Evolutionary conservation across 2,113 vertebrate species (phyloP).

Genomic region (Perca schrenkii): DNA sequence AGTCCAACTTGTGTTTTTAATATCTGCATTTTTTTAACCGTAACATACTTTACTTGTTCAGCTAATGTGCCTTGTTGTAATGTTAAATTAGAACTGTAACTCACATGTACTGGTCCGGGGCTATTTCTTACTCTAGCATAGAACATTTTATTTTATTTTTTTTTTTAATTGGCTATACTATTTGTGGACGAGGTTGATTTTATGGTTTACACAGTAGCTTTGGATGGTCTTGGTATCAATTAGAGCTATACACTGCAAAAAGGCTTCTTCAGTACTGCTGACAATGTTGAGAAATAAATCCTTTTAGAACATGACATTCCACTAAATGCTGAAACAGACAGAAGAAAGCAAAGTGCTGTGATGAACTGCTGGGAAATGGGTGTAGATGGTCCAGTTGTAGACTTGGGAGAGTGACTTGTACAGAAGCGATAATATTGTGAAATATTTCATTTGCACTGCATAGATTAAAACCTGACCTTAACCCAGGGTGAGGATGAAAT

Average conservation of each 20-base stretch:
- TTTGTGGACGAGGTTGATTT: slow-evolving; percentile 35
- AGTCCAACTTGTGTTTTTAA: slow-evolving; percentile 42
- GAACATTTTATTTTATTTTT: slow-evolving; percentile 1
- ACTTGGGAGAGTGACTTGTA: slow-evolving; percentile 56
- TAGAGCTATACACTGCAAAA: slow-evolving; percentile 23
- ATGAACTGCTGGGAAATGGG: slow-evolving; percentile 21
- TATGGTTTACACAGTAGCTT: slow-evolving; percentile 36
- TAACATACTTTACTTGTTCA: slow-evolving; percentile 24
- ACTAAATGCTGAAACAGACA: slow-evolving; percentile 32
- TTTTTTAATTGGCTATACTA: slow-evolving; percentile 36
- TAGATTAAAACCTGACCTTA: slow-evolving; percentile 40
- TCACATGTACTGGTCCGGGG: background rate
- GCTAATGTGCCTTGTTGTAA: slow-evolving; percentile 35
- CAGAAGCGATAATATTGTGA: slow-evolving; percentile 63
- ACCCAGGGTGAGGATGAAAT: slow-evolving; percentile 16
- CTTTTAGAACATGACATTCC: slow-evolving; percentile 68
- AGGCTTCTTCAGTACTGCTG: slow-evolving; percentile 36
- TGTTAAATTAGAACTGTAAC: slow-evolving; percentile 23
- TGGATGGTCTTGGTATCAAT: background rate
- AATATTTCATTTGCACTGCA: slow-evolving; percentile 74
- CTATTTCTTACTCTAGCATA: slow-evolving; percentile 24
- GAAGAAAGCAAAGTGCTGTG: slow-evolving; percentile 16
- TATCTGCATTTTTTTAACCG: slow-evolving; percentile 53
- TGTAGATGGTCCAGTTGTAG: slow-evolving; percentile 28
- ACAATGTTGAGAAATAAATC: background rate